A percentile compares a stretch with the other conserved stretches of the same genome.
Conservation (phyloP, 2,797 vertebrate genomes). For the Spatula versicolor region DNA sequence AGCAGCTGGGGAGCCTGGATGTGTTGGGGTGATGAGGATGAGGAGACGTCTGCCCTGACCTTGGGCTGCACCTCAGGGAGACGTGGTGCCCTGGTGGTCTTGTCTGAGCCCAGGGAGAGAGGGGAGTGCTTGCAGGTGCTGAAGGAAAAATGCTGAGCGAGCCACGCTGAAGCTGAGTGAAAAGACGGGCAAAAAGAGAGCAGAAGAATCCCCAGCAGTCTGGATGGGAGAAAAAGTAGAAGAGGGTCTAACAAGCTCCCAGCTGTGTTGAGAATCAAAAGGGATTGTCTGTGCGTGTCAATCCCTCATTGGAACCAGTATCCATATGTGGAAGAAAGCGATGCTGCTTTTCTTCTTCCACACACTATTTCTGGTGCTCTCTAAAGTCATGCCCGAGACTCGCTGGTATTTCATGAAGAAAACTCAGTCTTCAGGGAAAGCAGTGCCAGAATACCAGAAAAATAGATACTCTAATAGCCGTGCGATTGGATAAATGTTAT, state of each 20-base stretch:
- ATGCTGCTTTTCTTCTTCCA: neutral
- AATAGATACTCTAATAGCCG: neutral
- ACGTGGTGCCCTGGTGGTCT: neutral
- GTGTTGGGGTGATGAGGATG: neutral
- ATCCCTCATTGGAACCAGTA: neutral
- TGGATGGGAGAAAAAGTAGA: neutral
- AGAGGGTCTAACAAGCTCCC: neutral
- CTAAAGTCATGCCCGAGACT: neutral
- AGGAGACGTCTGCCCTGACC: accelerated
- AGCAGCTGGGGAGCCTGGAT: accelerated
- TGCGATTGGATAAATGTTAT: neutral
- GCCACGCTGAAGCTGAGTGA: accelerated
- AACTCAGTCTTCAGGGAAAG: neutral
- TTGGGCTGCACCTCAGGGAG: accelerated
- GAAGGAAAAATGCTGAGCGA: neutral
- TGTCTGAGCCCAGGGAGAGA: accelerated
- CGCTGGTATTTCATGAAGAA: neutral
- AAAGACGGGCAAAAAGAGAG: neutral
- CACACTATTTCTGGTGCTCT: constrained; percentile 39
- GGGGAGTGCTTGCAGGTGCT: neutral
- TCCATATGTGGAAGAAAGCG: constrained; percentile 22
- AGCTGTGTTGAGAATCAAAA: neutral
- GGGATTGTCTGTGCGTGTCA: neutral
- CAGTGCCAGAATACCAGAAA: neutral
- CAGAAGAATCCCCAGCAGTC: too few relatives aligned